A percentile compares a stretch with the other conserved stretches of the same genome.
phyloP scores from a whole-genome alignment of 2,113 vertebrate genomes.

The Nyctibius bracteatus region DNA sequence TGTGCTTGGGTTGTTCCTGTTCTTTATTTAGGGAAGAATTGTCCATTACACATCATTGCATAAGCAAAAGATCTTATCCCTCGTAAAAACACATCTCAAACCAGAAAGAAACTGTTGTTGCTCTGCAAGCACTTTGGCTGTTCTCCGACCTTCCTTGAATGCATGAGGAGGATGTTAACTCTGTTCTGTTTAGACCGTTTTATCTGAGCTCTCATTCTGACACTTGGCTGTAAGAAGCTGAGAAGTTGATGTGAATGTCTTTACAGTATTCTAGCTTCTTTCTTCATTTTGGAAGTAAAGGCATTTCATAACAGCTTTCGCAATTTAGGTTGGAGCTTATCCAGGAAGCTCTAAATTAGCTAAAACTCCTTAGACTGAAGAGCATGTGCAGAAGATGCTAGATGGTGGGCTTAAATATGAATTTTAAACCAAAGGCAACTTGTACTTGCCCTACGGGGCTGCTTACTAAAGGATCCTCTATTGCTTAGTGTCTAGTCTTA shows the following conservation, averaged over 20 bases:
- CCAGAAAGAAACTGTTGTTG: not conserved
- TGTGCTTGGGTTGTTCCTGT: not conserved
- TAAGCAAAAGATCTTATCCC: not conserved
- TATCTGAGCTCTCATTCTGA: not conserved
- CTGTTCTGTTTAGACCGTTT: accelerated
- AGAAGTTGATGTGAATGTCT: not conserved
- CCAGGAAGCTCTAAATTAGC: not conserved
- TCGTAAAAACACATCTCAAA: not conserved
- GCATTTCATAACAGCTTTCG: not conserved
- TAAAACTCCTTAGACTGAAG: not conserved
- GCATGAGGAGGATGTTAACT: not conserved
- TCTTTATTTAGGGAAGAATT: not conserved
- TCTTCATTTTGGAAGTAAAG: not conserved
- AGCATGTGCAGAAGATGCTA: not conserved
- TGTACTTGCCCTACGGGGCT: not conserved
- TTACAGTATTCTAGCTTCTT: not conserved
- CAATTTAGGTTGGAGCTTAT: not conserved
- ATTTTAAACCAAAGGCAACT: not conserved
- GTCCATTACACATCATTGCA: not conserved
- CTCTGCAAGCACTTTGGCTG: not conserved
- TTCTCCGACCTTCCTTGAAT: not conserved
- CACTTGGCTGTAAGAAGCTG: not conserved
- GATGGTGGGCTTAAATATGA: not conserved
- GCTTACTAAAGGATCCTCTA: not conserved
- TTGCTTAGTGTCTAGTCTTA: not conserved